Conservation (phyloP, 2,888 invertebrate genomes). For the Tupiocoris notatus region DNA sequence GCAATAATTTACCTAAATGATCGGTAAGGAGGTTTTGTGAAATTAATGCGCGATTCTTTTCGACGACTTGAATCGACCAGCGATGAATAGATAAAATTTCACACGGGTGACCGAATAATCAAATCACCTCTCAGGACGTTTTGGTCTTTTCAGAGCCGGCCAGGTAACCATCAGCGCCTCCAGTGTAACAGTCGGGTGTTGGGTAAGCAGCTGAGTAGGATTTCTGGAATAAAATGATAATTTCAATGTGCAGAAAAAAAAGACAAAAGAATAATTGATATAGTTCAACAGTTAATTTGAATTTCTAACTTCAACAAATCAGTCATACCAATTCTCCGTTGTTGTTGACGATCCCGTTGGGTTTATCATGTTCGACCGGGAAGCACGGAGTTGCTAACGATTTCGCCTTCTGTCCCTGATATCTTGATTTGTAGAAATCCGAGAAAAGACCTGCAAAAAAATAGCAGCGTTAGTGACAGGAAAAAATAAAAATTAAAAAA, state of each 20-base stretch:
- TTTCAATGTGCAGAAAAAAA: too few relatives aligned
- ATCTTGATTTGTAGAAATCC: constrained; percentile 88
- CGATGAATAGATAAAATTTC: too few relatives aligned
- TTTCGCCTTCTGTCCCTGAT: constrained; percentile 53
- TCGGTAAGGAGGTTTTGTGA: background rate
- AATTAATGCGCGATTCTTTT: background rate
- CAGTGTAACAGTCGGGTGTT: constrained; percentile 29
- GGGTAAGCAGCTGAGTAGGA: constrained; percentile 33
- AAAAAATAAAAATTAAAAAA: background rate
- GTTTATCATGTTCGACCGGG: constrained; percentile 20
- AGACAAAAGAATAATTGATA: too few relatives aligned
- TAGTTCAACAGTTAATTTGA: too few relatives aligned
- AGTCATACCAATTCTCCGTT: constrained; percentile 29
- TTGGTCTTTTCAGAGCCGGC: constrained; percentile 11
- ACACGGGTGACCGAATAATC: too few relatives aligned
- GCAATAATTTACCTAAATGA: background rate
- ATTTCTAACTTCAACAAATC: too few relatives aligned
- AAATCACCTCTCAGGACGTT: constrained; percentile 17
- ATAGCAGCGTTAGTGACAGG: constrained; percentile 5
- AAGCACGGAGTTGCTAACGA: constrained; percentile 26
- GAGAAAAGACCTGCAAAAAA: constrained; percentile 71
- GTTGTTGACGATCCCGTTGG: constrained; percentile 28
- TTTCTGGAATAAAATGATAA: too few relatives aligned
- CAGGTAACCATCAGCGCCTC: constrained; percentile 17
- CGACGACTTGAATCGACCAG: too few relatives aligned